Evolutionary conservation across 2,113 vertebrate species (phyloP).

Genomic region (Halichoerus grypus): DNA sequence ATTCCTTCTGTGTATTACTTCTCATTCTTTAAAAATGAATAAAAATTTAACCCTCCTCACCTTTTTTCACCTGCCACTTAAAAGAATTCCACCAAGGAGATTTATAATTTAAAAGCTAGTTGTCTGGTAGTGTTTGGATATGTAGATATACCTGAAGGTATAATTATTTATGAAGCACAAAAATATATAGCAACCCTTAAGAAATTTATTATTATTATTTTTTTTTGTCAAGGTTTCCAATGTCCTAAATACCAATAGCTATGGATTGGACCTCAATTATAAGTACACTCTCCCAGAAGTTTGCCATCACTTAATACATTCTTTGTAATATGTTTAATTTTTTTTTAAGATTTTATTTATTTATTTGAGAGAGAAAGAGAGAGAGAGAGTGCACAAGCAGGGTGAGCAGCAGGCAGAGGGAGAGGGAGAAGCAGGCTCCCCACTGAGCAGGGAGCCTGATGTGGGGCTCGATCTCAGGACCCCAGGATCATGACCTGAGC

Average conservation of each 20-base stretch:
- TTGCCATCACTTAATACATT: not conserved
- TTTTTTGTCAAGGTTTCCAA: not conserved
- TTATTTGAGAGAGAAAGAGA: too few relatives aligned
- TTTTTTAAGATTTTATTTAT: too few relatives aligned
- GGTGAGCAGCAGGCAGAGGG: too few relatives aligned
- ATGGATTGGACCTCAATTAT: conserved; percentile 26
- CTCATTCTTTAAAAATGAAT: conserved; percentile 22
- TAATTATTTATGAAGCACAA: conserved; percentile 53
- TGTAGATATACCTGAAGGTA: not conserved
- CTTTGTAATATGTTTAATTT: conserved; percentile 42
- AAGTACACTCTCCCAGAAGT: conserved; percentile 23
- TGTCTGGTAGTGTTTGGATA: not conserved
- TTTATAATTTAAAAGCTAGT: not conserved
- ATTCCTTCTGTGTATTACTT: not conserved
- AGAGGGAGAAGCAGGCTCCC: too few relatives aligned
- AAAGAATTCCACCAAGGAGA: conserved; percentile 29
- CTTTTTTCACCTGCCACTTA: not conserved
- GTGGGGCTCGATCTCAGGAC: too few relatives aligned
- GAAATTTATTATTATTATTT: not conserved
- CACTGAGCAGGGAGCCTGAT: too few relatives aligned
- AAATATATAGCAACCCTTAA: not conserved
- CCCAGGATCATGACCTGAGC: too few relatives aligned
- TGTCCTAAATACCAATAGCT: not conserved
- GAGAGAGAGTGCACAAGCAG: too few relatives aligned
- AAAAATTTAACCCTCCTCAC: conserved; percentile 1